A percentile compares a stretch with the other conserved stretches of the same genome.
Conservation (phyloP, 2,113 vertebrate genomes). For the Pampusana beccarii region DNA sequence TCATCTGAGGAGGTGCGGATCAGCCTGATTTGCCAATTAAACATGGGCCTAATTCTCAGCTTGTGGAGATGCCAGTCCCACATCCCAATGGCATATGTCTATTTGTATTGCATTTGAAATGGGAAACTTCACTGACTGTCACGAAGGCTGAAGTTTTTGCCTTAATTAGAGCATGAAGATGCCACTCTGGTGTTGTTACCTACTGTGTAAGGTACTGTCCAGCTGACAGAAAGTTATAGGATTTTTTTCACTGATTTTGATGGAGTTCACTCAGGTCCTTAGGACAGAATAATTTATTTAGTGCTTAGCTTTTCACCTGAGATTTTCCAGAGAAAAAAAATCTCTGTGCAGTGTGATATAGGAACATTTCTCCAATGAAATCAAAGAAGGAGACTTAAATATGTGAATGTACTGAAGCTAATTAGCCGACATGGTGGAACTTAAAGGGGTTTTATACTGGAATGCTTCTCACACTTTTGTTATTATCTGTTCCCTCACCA, state of each 20-base stretch:
- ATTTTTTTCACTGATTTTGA: neutral
- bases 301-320: neutral
- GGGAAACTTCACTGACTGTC: neutral
- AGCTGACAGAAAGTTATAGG: neutral
- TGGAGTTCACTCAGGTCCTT: neutral
- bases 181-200: neutral
- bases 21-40: neutral
- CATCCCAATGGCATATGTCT: rapidly evolving
- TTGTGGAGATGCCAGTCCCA: neutral
- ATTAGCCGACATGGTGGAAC: neutral
- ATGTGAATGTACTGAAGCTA: neutral
- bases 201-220: neutral
- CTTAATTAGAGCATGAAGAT: neutral
- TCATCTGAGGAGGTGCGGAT: neutral
- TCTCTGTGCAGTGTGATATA: neutral
- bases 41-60: neutral
- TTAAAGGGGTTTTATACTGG: neutral
- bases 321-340: neutral
- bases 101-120: neutral
- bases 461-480: neutral
- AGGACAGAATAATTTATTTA: neutral
- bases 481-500: neutral
- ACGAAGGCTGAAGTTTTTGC: neutral
- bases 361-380: neutral
- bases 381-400: neutral